Conservation (phyloP, 2,113 vertebrate genomes). For the Scophthalmus maximus region DNA sequence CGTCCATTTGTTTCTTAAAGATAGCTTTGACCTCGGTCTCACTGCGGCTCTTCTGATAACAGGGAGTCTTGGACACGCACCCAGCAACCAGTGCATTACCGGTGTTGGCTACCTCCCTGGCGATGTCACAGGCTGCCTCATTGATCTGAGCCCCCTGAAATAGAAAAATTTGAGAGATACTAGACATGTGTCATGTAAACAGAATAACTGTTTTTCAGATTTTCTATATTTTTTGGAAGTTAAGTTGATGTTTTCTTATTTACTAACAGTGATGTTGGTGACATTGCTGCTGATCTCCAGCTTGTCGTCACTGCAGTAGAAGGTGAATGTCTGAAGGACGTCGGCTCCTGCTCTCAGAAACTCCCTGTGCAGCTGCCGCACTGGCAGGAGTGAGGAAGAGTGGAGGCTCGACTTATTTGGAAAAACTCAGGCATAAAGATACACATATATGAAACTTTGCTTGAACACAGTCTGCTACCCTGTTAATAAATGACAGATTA, state of each 20-base stretch:
- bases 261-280: slow-evolving; percentile 86
- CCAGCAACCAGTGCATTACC: slow-evolving; percentile 91
- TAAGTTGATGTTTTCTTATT: too few relatives aligned
- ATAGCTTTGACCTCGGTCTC: slow-evolving; percentile 88
- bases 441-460: neutral
- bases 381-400: slow-evolving; percentile 64
- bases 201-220: neutral
- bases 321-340: slow-evolving; percentile 90
- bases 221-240: too few relatives aligned
- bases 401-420: neutral
- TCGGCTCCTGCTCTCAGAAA: slow-evolving; percentile 89
- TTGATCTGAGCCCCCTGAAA: slow-evolving; percentile 89
- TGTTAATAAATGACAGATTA: neutral
- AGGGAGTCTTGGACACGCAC: slow-evolving; percentile 92
- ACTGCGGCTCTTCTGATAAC: slow-evolving; percentile 88
- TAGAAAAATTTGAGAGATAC: neutral
- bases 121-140: slow-evolving; percentile 93
- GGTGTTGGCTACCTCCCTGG: slow-evolving; percentile 89
- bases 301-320: slow-evolving; percentile 91
- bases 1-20: slow-evolving; percentile 88
- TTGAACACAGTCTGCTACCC: neutral
- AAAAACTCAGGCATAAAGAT: neutral
- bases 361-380: slow-evolving; percentile 89
- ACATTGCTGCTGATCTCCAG: slow-evolving; percentile 90
- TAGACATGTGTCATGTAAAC: neutral